phyloP scores from a whole-genome alignment of 1,140 invertebrate species.

The Pseudomyrmex concolor region DNA sequence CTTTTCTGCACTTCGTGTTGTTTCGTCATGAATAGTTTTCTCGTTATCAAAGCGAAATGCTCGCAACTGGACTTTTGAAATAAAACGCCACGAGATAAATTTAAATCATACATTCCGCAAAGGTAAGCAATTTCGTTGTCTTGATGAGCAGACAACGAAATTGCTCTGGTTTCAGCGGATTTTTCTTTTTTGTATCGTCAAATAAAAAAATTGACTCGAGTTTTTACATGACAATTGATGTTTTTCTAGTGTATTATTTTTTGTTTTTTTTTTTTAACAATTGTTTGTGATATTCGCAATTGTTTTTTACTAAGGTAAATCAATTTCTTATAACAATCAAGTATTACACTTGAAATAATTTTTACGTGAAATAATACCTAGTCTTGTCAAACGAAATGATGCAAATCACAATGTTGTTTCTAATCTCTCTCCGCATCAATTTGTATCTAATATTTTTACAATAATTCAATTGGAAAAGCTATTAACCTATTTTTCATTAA shows the following conservation, averaged over 20 bases:
- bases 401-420: too few relatives aligned
- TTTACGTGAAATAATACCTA: too few relatives aligned
- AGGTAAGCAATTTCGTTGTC: conserved; percentile 8
- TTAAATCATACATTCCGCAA: conserved; percentile 28
- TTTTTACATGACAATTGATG: background rate
- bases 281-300: too few relatives aligned
- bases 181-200: too few relatives aligned
- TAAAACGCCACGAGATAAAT: conserved; percentile 34
- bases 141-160: conserved; percentile 7
- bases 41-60: conserved; percentile 55
- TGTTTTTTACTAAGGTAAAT: too few relatives aligned
- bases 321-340: too few relatives aligned
- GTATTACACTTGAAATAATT: too few relatives aligned
- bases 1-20: conserved; percentile 40
- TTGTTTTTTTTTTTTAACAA: too few relatives aligned
- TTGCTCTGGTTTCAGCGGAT: too few relatives aligned
- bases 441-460: background rate
- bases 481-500: conserved; percentile 5
- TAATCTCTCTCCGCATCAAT: too few relatives aligned
- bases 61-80: conserved; percentile 36
- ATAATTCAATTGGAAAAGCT: conserved; percentile 21
- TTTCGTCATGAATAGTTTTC: conserved; percentile 52
- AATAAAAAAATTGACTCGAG: conserved; percentile 12
- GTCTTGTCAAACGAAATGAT: too few relatives aligned
- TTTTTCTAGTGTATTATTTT: too few relatives aligned